Percentiles rank a stretch among this genome's conserved stretches.
phyloP scores from a whole-genome alignment of 2,113 vertebrate genomes.

The Irena cyanogastra region DNA sequence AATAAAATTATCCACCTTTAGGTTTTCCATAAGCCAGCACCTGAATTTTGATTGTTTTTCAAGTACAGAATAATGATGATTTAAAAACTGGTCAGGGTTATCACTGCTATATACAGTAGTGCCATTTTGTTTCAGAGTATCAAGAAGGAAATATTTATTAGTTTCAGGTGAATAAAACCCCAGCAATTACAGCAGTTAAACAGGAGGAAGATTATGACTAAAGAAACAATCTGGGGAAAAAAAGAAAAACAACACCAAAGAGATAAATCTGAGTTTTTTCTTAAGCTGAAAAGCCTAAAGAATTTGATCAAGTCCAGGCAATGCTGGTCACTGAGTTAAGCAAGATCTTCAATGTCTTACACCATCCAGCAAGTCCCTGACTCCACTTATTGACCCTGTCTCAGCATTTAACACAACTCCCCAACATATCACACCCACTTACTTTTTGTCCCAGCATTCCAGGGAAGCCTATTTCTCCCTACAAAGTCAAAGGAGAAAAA shows the following conservation, averaged over 20 bases:
- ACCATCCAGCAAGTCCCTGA: background rate
- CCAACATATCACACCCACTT: background rate
- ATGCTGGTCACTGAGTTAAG: background rate
- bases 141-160: background rate
- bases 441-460: constrained; percentile 98
- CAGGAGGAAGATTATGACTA: background rate
- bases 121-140: background rate
- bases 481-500: constrained; percentile 42
- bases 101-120: background rate
- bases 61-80: background rate
- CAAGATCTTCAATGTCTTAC: background rate
- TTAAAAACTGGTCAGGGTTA: background rate
- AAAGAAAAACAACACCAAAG: background rate
- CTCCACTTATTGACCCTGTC: background rate
- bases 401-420: background rate
- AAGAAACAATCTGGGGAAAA: background rate
- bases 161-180: background rate
- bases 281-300: background rate
- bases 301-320: background rate
- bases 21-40: background rate
- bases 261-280: background rate
- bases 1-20: background rate
- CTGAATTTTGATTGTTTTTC: background rate
- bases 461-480: constrained; percentile 90
- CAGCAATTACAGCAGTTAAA: background rate